Conservation (phyloP, 2,888 invertebrate species). For the Synanthedon formicaeformis region DNA sequence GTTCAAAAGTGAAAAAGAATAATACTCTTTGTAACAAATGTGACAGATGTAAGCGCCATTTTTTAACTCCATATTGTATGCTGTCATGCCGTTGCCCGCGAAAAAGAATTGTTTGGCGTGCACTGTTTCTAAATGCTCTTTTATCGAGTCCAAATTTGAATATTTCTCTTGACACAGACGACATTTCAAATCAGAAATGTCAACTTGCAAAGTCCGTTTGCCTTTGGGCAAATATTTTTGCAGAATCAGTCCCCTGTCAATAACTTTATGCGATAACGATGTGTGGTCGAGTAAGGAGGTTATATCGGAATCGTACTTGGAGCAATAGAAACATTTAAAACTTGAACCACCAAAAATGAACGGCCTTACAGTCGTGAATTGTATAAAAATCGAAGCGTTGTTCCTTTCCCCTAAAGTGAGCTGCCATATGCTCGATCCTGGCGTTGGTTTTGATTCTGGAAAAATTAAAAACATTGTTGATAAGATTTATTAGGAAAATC, state of each 20-base stretch:
- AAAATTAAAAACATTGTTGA: slow-evolving; percentile 9
- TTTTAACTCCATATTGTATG: slow-evolving; percentile 27
- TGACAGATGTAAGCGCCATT: slow-evolving; percentile 29
- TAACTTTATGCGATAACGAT: slow-evolving; percentile 14
- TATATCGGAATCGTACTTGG: slow-evolving; percentile 26
- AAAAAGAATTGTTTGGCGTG: slow-evolving; percentile 24
- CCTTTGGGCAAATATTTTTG: slow-evolving; percentile 27
- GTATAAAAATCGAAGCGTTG: slow-evolving; percentile 35
- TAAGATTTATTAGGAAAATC: too few relatives aligned
- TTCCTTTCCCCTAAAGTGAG: slow-evolving; percentile 30
- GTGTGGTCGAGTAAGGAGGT: slow-evolving; percentile 27
- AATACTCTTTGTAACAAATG: slow-evolving; percentile 24
- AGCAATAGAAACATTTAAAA: slow-evolving; percentile 43
- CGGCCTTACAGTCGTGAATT: slow-evolving; percentile 33
- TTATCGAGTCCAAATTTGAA: slow-evolving; percentile 17
- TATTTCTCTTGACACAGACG: slow-evolving; percentile 19
- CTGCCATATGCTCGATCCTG: slow-evolving; percentile 38
- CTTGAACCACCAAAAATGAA: slow-evolving; percentile 38
- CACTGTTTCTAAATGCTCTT: slow-evolving; percentile 21
- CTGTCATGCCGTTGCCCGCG: slow-evolving; percentile 35
- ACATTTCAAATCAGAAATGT: slow-evolving; percentile 35
- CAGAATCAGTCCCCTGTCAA: slow-evolving; percentile 15
- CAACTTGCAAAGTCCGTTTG: slow-evolving; percentile 31
- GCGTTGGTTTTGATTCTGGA: slow-evolving; percentile 11
- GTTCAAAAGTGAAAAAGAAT: slow-evolving; percentile 28